phyloP scores from a whole-genome alignment of 2,113 vertebrate species.

The Blennius ocellaris region DNA sequence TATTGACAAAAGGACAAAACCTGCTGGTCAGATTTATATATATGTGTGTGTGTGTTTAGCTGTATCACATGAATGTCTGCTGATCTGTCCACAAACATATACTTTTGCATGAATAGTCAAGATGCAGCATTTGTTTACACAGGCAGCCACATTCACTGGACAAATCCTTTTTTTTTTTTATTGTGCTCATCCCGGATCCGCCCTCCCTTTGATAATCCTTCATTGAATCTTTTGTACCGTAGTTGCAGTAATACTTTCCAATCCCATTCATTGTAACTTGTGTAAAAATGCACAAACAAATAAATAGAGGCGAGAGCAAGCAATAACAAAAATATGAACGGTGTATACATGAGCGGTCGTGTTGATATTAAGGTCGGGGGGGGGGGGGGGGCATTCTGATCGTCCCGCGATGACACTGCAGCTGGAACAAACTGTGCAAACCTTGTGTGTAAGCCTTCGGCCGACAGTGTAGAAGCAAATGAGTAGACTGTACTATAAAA shows the following conservation, averaged over 20 bases:
- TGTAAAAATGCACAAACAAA: conserved; percentile 25
- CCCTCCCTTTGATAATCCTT: conserved; percentile 51
- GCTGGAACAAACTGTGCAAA: conserved; percentile 17
- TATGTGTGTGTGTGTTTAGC: no score
- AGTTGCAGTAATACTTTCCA: conserved; percentile 57
- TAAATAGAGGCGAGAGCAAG: conserved; percentile 18
- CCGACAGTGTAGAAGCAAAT: conserved; percentile 26
- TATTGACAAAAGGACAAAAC: no score
- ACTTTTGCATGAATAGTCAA: conserved; percentile 25
- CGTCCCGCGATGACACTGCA: conserved; percentile 17
- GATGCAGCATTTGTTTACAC: conserved; percentile 21
- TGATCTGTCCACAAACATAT: no score
- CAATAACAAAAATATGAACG: neutral
- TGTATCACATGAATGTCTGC: no score
- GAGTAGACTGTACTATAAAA: conserved; percentile 21
- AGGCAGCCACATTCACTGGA: conserved; percentile 40
- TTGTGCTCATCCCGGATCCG: conserved; percentile 4
- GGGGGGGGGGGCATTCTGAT: no score
- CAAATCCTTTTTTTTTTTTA: conserved; percentile 58
- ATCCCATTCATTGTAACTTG: conserved; percentile 36
- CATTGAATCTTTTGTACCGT: conserved; percentile 46
- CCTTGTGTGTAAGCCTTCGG: conserved; percentile 16
- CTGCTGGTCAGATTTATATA: neutral
- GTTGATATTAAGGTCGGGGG: conserved; percentile 7
- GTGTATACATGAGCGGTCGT: neutral